Evolutionary conservation across 2,113 vertebrate genomes (phyloP).

Genomic region (Capreolus pygargus): DNA sequence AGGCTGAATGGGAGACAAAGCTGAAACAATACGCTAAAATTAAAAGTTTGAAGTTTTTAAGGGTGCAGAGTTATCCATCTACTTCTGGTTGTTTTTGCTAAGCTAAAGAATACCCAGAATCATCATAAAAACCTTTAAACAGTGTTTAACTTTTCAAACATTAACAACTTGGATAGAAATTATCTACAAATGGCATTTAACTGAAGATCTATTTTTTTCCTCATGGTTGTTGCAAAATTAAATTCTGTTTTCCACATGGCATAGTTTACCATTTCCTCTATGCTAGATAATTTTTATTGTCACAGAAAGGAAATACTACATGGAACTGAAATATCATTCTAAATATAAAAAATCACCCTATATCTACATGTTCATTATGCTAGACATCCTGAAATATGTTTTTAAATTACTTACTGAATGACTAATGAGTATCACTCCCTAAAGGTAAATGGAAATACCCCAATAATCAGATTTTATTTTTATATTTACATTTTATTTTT

Average conservation of each 20-base stretch:
- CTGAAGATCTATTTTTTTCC: neutral
- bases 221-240: neutral
- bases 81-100: neutral
- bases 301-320: neutral
- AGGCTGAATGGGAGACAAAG: neutral
- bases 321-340: neutral
- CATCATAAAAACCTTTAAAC: neutral
- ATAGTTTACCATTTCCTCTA: neutral
- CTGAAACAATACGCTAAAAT: slow-evolving; percentile 2
- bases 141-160: slow-evolving; percentile 15
- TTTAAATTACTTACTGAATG: neutral
- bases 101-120: neutral
- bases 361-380: neutral
- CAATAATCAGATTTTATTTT: neutral
- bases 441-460: neutral
- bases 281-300: neutral
- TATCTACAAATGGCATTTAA: neutral
- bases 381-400: neutral
- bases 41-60: neutral
- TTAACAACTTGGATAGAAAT: neutral
- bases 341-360: neutral
- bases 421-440: neutral
- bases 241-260: neutral
- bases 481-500: neutral
- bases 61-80: neutral